phyloP scores from a whole-genome alignment of 2,797 vertebrate species.

The Rhinogobio ventralis region DNA sequence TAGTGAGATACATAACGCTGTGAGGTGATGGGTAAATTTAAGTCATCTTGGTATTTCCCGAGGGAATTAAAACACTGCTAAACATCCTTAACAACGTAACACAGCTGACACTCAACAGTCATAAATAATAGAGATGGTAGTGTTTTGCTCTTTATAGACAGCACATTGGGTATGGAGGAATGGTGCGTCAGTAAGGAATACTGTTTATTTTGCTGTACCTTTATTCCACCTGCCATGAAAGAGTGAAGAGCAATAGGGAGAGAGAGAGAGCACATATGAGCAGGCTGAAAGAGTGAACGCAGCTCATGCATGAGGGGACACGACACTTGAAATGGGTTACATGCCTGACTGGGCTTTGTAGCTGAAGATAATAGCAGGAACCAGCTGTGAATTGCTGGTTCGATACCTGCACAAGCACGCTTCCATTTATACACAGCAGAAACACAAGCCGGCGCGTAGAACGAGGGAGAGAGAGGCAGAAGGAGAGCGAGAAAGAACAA shows the following conservation, averaged over 20 bases:
- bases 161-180: not conserved
- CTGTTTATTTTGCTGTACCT: slow-evolving; percentile 23
- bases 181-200: slow-evolving; percentile 3
- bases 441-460: slow-evolving; percentile 33
- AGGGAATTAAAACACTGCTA: slow-evolving; percentile 20
- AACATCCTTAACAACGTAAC: slow-evolving; percentile 20
- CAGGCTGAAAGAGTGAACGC: slow-evolving; percentile 30
- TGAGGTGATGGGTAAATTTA: not conserved
- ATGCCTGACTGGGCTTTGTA: slow-evolving; percentile 63
- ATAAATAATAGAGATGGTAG: slow-evolving; percentile 27
- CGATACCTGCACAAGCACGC: slow-evolving; percentile 52
- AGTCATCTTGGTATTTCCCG: not conserved
- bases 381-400: slow-evolving; percentile 64
- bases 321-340: slow-evolving; percentile 67
- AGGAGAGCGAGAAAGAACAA: slow-evolving; percentile 21
- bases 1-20: not conserved
- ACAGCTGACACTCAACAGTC: slow-evolving; percentile 13
- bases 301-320: slow-evolving; percentile 55
- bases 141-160: slow-evolving; percentile 24
- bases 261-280: slow-evolving; percentile 10
- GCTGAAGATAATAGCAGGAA: slow-evolving; percentile 65
- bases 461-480: not conserved
- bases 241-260: not conserved
- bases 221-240: slow-evolving; percentile 33
- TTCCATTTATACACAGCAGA: slow-evolving; percentile 58